Conservation (phyloP, 2,113 vertebrate genomes). For the Eulacestoma nigropectus region DNA sequence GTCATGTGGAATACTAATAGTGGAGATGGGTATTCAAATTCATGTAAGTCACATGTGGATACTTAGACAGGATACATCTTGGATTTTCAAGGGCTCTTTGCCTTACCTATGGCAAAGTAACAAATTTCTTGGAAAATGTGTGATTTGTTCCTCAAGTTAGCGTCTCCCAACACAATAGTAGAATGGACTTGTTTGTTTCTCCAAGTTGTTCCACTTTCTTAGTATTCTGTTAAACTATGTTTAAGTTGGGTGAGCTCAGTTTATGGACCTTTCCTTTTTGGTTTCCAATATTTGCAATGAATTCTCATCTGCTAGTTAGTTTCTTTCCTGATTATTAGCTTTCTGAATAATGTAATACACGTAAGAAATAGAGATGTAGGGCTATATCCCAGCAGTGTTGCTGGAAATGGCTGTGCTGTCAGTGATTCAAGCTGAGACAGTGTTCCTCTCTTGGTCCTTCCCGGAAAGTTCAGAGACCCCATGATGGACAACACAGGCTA, state of each 20-base stretch:
- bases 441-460: background rate
- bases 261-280: background rate
- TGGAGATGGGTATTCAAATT: background rate
- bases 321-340: background rate
- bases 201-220: background rate
- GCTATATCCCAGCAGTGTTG: background rate
- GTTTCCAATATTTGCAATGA: background rate
- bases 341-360: background rate
- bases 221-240: background rate
- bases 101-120: background rate
- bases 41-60: background rate
- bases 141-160: background rate
- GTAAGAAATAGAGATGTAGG: background rate
- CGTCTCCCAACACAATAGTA: background rate
- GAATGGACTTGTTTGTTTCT: background rate
- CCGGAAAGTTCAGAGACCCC: background rate
- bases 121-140: background rate
- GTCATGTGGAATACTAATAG: background rate
- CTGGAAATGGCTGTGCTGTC: background rate
- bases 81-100: background rate
- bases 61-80: background rate
- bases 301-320: background rate
- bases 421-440: background rate
- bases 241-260: background rate
- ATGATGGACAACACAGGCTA: background rate